phyloP scores from a whole-genome alignment of 2,888 invertebrate genomes.

The Anorthoa munda region DNA sequence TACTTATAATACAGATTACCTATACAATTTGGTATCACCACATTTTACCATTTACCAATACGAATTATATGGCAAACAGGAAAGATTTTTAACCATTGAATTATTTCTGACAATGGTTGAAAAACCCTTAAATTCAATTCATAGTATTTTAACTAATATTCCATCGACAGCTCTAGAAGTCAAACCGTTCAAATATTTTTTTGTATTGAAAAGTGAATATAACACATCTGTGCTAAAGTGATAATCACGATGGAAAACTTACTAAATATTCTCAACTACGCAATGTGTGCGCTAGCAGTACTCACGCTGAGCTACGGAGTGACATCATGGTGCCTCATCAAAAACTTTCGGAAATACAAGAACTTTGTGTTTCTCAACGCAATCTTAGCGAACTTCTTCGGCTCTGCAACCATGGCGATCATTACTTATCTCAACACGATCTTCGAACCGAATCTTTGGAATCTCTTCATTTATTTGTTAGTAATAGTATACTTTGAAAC shows the following conservation, averaged over 20 bases:
- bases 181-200: not conserved
- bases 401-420: not conserved
- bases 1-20: too few relatives aligned
- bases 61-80: too few relatives aligned
- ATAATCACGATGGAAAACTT: not conserved
- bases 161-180: not conserved
- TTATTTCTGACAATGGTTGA: too few relatives aligned
- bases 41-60: too few relatives aligned
- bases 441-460: not conserved
- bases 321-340: not conserved
- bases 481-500: not conserved
- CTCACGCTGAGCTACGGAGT: not conserved
- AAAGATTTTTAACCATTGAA: too few relatives aligned
- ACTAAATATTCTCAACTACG: not conserved
- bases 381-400: not conserved
- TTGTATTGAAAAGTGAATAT: not conserved
- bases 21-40: too few relatives aligned
- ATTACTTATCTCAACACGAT: not conserved
- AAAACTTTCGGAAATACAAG: not conserved
- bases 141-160: not conserved
- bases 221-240: not conserved
- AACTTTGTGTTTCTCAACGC: conserved; percentile 2
- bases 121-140: too few relatives aligned
- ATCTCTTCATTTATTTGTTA: not conserved
- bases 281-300: not conserved